Conservation (phyloP, 2,113 vertebrate genomes). For the Prunella himalayana region DNA sequence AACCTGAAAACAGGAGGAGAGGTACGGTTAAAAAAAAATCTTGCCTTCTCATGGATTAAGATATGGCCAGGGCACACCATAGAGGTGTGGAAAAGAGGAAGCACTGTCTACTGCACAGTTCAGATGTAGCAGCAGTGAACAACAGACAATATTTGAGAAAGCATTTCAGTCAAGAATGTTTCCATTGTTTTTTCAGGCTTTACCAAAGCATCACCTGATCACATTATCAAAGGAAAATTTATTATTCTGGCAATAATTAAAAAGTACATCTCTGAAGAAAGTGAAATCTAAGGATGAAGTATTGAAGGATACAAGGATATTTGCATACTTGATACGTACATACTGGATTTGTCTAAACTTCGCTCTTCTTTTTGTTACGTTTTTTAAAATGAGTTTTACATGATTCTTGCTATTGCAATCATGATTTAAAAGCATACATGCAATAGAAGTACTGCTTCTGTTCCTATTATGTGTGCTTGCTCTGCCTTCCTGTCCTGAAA, state of each 20-base stretch:
- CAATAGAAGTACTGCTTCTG: background rate
- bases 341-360: background rate
- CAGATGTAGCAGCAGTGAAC: background rate
- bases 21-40: background rate
- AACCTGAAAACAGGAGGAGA: background rate
- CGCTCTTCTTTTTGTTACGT: background rate
- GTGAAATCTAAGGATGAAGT: background rate
- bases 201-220: background rate
- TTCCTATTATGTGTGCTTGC: fast-evolving
- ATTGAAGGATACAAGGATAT: background rate
- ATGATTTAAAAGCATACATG: background rate
- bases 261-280: background rate
- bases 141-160: background rate
- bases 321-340: background rate
- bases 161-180: background rate
- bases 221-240: background rate
- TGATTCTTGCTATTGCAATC: background rate
- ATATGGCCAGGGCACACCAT: background rate
- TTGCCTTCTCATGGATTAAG: background rate
- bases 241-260: background rate
- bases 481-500: background rate
- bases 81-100: background rate
- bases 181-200: background rate
- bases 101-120: background rate
- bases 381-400: background rate